These are phyloP conservation scores for Ariolimax columbianus DNA, from an alignment of 2,888 invertebrate species.

Conservation along the genomic window DNA sequence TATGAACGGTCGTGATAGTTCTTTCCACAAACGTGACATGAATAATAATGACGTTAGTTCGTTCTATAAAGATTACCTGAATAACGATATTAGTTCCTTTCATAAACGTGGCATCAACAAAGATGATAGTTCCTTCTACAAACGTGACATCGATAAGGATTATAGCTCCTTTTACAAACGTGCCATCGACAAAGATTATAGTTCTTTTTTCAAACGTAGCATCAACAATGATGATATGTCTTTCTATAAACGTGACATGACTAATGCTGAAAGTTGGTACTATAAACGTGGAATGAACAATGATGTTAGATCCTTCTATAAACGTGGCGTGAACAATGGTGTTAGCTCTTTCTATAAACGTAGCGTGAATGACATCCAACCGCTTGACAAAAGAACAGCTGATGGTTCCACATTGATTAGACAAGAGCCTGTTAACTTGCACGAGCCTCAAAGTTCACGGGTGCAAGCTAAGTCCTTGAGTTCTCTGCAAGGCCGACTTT, in stretches of 20 bases:
- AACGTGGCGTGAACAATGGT: background rate
- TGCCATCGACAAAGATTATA: background rate
- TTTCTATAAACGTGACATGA: background rate
- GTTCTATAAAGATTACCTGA: background rate
- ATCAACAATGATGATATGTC: background rate
- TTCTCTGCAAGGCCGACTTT: too few relatives aligned
- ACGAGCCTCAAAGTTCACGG: too few relatives aligned
- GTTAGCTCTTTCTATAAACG: background rate
- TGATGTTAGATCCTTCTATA: background rate
- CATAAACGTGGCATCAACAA: background rate
- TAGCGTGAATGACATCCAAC: too few relatives aligned
- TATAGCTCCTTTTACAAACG: background rate
- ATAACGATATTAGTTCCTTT: background rate
- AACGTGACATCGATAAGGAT: background rate
- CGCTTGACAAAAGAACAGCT: too few relatives aligned
- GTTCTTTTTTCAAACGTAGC: background rate
- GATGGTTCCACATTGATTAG: too few relatives aligned
- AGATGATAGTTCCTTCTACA: slow-evolving; percentile 8
- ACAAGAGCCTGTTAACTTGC: too few relatives aligned
- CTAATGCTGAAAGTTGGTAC: background rate
- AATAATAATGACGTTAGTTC: background rate
- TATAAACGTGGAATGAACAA: background rate
- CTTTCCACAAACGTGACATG: slow-evolving; percentile 23
- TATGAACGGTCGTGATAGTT: background rate
- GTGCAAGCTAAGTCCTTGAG: too few relatives aligned